These are phyloP conservation scores for Pogonocherus hispidulus DNA, from an alignment of 2,888 invertebrate species.

Conservation along the genomic window DNA sequence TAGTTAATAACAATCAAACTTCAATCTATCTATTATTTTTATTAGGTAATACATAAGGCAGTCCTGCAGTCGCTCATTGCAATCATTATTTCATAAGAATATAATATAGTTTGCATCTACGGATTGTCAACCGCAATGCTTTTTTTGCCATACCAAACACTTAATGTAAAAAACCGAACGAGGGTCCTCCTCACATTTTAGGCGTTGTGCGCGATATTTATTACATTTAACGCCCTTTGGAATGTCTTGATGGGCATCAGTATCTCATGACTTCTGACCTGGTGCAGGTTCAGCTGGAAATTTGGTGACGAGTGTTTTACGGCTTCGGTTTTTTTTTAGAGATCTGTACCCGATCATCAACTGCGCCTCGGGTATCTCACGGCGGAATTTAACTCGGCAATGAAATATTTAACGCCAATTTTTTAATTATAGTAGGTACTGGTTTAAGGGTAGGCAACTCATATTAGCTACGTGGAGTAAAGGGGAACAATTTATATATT, in stretches of 20 bases:
- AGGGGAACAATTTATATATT: neutral
- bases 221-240: conserved; percentile 38
- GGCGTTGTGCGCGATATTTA: conserved; percentile 27
- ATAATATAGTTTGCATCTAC: neutral
- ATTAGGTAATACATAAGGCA: too few species aligned
- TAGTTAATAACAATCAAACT: too few species aligned
- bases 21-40: too few species aligned
- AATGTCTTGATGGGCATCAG: conserved; percentile 48
- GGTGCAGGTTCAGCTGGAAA: conserved; percentile 36
- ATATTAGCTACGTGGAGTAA: neutral
- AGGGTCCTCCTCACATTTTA: conserved; percentile 20
- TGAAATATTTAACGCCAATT: conserved; percentile 46
- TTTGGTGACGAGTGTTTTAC: conserved; percentile 47
- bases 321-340: conserved; percentile 13
- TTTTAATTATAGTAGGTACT: conserved; percentile 47
- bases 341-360: conserved; percentile 37
- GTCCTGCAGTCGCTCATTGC: too few species aligned
- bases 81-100: too few species aligned
- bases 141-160: neutral
- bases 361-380: conserved; percentile 13
- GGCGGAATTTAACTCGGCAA: conserved; percentile 21
- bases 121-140: neutral
- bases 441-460: conserved; percentile 47
- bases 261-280: conserved; percentile 51
- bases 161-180: conserved; percentile 2